Conservation (phyloP, 2,888 invertebrate genomes). For the Carabus problematicus region DNA sequence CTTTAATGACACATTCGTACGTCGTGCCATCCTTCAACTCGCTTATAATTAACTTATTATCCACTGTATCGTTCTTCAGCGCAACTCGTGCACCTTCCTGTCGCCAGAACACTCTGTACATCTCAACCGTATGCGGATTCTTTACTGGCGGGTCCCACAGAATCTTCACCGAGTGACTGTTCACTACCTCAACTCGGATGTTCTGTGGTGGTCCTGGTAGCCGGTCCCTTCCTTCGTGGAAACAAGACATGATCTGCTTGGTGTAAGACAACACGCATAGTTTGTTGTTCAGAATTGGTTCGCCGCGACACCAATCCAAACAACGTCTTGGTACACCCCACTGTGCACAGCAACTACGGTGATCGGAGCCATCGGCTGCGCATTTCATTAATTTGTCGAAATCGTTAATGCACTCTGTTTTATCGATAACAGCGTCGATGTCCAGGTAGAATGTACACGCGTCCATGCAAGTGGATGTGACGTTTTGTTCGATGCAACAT, state of each 20-base stretch:
- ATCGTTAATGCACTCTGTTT: slow-evolving; percentile 81
- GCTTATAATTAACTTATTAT: slow-evolving; percentile 73
- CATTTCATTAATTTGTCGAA: slow-evolving; percentile 87
- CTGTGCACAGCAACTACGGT: slow-evolving; percentile 82
- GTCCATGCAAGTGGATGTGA: slow-evolving; percentile 78
- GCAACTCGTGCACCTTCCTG: slow-evolving; percentile 68
- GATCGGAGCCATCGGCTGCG: slow-evolving; percentile 82
- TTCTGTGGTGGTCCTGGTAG: slow-evolving; percentile 83
- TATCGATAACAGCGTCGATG: slow-evolving; percentile 81
- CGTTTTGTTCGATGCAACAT: slow-evolving; percentile 83
- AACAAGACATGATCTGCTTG: slow-evolving; percentile 78
- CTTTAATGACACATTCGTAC: slow-evolving; percentile 84
- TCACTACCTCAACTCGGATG: slow-evolving; percentile 65
- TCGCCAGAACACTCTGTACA: slow-evolving; percentile 85
- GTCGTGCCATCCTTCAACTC: slow-evolving; percentile 75
- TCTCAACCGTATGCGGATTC: slow-evolving; percentile 82
- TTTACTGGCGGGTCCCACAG: slow-evolving; percentile 81
- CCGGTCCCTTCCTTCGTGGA: slow-evolving; percentile 78
- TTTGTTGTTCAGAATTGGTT: slow-evolving; percentile 69
- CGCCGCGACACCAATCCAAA: slow-evolving; percentile 85
- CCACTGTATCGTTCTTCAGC: slow-evolving; percentile 75
- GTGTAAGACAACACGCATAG: slow-evolving; percentile 77
- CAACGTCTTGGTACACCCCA: slow-evolving; percentile 82
- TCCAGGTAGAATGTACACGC: slow-evolving; percentile 86
- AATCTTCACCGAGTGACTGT: slow-evolving; percentile 67